Evolutionary conservation across 2,888 invertebrate genomes (phyloP).

Genomic region (Aphodius granarius): DNA sequence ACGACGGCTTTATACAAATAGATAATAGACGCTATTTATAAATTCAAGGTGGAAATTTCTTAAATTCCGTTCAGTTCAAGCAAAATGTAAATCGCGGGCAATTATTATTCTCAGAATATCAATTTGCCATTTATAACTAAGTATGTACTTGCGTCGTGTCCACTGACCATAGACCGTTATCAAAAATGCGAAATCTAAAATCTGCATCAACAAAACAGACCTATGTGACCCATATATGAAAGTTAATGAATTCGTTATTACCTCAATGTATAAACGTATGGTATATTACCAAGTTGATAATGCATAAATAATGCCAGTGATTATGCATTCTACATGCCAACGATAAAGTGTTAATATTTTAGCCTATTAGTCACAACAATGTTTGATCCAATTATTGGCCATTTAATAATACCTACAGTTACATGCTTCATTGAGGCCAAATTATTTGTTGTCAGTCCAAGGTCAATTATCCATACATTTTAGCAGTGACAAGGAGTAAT

Average conservation of each 20-base stretch:
- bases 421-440: no score
- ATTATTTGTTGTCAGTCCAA: no score
- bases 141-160: neutral
- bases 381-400: no score
- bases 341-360: no score
- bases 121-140: neutral
- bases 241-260: neutral
- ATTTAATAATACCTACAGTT: no score
- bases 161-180: neutral
- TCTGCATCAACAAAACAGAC: neutral
- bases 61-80: neutral
- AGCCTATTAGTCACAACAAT: no score
- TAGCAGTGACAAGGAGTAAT: neutral
- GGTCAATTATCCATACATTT: neutral
- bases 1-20: neutral
- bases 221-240: neutral
- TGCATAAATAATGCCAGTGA: neutral
- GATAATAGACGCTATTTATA: neutral
- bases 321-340: no score
- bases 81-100: neutral
- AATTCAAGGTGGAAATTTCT: slow-evolving; percentile 1
- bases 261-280: neutral
- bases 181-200: neutral
- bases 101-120: neutral
- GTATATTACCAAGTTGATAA: neutral